A percentile compares a stretch with the other conserved stretches of the same genome.
Evolutionary conservation across 2,888 invertebrate genomes (phyloP).

Genomic region (Thysanoteuthis rhombus): DNA sequence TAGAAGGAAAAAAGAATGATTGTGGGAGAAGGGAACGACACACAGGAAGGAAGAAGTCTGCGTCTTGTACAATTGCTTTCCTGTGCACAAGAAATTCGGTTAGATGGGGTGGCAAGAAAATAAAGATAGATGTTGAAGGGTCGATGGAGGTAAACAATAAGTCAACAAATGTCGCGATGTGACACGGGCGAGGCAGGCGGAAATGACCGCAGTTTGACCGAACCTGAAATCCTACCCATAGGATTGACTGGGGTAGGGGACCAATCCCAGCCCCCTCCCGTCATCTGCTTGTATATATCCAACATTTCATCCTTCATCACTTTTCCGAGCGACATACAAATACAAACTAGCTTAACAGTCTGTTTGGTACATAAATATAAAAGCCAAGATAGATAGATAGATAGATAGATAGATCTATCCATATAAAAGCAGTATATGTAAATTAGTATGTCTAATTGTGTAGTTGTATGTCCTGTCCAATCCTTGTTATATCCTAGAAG

Average conservation of each 20-base stretch:
- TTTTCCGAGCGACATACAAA: neutral
- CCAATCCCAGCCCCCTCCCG: neutral
- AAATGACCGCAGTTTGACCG: neutral
- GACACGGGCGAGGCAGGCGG: slow-evolving; percentile 12
- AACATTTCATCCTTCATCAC: neutral
- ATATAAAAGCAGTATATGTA: no score
- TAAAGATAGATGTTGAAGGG: neutral
- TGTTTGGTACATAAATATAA: neutral
- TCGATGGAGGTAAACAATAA: neutral
- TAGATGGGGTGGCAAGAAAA: neutral
- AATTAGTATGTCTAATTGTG: no score
- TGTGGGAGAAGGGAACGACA: neutral
- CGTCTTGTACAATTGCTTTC: neutral
- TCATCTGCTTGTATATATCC: neutral
- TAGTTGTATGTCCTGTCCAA: no score
- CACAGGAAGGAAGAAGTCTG: neutral
- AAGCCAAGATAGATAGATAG: neutral
- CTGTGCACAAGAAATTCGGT: neutral
- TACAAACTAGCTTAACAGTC: neutral
- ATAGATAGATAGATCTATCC: neutral
- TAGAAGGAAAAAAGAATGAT: no score
- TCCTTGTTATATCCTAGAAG: no score
- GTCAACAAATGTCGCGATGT: neutral
- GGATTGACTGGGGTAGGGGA: neutral
- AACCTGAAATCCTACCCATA: neutral